These are phyloP conservation scores for Pandemis cinnamomeana DNA, from an alignment of 2,888 invertebrate genomes.

Conservation along the genomic window DNA sequence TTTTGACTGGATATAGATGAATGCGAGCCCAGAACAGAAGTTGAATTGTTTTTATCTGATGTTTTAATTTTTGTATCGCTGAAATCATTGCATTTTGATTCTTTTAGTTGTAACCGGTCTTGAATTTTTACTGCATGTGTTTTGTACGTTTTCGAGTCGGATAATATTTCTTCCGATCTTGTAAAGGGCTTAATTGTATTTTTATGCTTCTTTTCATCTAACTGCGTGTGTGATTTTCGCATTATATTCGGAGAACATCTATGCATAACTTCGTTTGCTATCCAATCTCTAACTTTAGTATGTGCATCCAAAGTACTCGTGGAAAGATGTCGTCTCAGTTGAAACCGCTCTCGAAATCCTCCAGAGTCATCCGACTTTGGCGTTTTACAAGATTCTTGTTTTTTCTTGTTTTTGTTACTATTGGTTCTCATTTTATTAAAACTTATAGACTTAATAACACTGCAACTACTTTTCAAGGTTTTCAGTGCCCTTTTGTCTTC, in stretches of 20 bases:
- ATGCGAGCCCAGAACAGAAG: slow-evolving; percentile 77
- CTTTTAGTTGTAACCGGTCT: slow-evolving; percentile 52
- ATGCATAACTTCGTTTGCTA: slow-evolving; percentile 90
- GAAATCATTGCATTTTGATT: slow-evolving; percentile 51
- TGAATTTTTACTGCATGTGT: slow-evolving; percentile 57
- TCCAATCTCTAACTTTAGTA: slow-evolving; percentile 94
- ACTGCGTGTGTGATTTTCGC: slow-evolving; percentile 78
- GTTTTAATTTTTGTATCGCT: slow-evolving; percentile 64
- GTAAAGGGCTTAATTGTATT: slow-evolving; percentile 68
- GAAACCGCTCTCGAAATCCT: slow-evolving; percentile 85
- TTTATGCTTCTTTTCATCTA: slow-evolving; percentile 64
- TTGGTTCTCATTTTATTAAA: slow-evolving; percentile 79
- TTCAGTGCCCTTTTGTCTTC: slow-evolving; percentile 76
- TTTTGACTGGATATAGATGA: slow-evolving; percentile 73
- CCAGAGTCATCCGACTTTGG: slow-evolving; percentile 83
- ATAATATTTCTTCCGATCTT: slow-evolving; percentile 76
- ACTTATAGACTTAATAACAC: slow-evolving; percentile 84
- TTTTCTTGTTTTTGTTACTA: slow-evolving; percentile 81
- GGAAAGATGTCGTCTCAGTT: slow-evolving; percentile 89
- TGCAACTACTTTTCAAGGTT: slow-evolving; percentile 83
- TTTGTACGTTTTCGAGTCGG: slow-evolving; percentile 64
- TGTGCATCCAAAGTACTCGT: slow-evolving; percentile 93
- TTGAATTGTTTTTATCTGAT: slow-evolving; percentile 79
- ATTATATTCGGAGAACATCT: slow-evolving; percentile 88
- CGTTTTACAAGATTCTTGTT: slow-evolving; percentile 83